phyloP scores from a whole-genome alignment of 2,113 vertebrate species.

The Triplophysa siluroides region DNA sequence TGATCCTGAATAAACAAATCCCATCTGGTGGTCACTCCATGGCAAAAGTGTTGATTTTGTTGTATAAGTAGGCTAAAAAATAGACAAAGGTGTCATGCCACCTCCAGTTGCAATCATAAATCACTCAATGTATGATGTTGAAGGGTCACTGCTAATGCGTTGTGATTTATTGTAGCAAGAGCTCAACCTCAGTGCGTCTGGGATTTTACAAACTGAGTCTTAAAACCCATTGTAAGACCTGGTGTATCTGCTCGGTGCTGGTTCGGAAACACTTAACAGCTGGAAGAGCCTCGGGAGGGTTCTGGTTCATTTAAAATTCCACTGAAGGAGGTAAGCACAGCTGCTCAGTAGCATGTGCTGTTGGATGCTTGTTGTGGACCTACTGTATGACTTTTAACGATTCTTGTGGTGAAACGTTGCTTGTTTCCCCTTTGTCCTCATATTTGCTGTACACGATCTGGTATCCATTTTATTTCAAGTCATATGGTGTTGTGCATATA shows the following conservation, averaged over 20 bases:
- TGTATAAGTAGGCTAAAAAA: background rate
- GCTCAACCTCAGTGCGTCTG: background rate
- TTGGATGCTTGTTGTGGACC: background rate
- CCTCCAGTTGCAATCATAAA: background rate
- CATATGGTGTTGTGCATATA: background rate
- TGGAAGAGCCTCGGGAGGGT: background rate
- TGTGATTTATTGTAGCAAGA: slow-evolving; percentile 21
- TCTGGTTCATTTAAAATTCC: slow-evolving; percentile 36
- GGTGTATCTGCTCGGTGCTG: slow-evolving; percentile 1
- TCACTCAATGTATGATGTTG: slow-evolving; percentile 23
- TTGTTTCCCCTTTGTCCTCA: background rate
- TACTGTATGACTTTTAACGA: too few species aligned
- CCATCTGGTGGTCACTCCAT: background rate
- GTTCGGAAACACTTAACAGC: slow-evolving; percentile 28
- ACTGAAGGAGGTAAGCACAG: slow-evolving; percentile 32
- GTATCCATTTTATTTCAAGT: too few species aligned
- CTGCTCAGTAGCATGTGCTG: slow-evolving; percentile 32
- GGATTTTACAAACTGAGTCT: slow-evolving; percentile 17
- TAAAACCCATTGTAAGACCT: background rate
- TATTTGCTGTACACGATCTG: too few species aligned
- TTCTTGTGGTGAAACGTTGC: background rate
- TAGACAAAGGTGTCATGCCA: slow-evolving; percentile 12
- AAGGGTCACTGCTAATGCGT: slow-evolving; percentile 23
- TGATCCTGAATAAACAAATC: slow-evolving; percentile 25
- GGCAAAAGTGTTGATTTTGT: slow-evolving; percentile 1